Evolutionary conservation across 2,888 invertebrate species (phyloP), one percentile per base, ranked within the genome.

Genomic region (Xanthia togata): DNA sequence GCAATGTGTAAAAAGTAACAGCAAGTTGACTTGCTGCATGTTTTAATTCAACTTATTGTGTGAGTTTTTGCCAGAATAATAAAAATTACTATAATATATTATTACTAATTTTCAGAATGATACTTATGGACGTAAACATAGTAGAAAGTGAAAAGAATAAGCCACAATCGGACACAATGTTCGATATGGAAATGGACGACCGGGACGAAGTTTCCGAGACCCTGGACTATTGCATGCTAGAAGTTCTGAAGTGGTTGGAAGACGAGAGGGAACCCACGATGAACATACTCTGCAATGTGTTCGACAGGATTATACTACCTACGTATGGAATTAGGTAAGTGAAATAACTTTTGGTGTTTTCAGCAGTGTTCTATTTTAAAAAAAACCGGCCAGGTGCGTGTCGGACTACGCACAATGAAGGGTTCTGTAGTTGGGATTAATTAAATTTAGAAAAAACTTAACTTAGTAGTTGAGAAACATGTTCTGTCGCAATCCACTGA

Each of bases 271-370:
- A 97, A 93, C 97, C 97, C 0, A 96, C 96, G 63, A 95, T 98
- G 17, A 97, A 97, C 91, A 94, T 96, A 20, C 89, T 97, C 70
- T 95, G 98, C 79, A 95, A 95, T 80, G 97, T 98, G 4, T 99
- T 99, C 93, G 98, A 99, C 88, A 97, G 97, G 89, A 96, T 98
- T 57, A 97, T 99, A 84, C 94, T 99, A 78, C 98, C 98, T 1
- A 99, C 99, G 1, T 98, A 98, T 93, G 98, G 98, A 47, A 98
- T 98, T 57, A 94, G 94, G 97, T 97, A 81, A 89, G 89, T 57
- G 12, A 57, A 35, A 20, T n/a, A n/a, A n/a, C 20, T 55, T n/a
- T 55, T 68, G 5, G 23, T n/a, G 31, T 57, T 57, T 6, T 23
- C 55, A 55, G 41, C 11, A 41, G 9, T 11, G 41, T 9, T 41